Evolutionary conservation across 2,888 invertebrate genomes (phyloP).

Genomic region (Cantharis flavilabris): DNA sequence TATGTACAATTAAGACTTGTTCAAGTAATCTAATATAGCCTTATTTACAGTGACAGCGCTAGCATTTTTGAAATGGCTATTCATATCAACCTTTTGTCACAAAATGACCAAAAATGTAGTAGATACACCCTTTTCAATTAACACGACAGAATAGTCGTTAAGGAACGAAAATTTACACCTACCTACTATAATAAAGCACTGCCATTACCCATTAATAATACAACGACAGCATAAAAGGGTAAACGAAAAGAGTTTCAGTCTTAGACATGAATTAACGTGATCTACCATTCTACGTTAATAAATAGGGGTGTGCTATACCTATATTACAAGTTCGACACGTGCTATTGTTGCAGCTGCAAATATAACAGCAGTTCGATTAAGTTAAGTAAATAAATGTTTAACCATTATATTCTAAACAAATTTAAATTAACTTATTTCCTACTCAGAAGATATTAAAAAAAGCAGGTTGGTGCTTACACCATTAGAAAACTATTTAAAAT

Average conservation of each 20-base stretch:
- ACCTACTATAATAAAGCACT: background rate
- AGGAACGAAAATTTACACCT: background rate
- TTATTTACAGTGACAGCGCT: too few relatives aligned
- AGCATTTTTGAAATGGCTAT: too few relatives aligned
- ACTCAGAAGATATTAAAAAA: background rate
- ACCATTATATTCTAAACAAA: background rate
- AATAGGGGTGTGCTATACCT: slow-evolving; percentile 9
- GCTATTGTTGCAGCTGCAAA: slow-evolving; percentile 11
- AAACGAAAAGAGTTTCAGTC: background rate
- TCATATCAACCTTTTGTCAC: too few relatives aligned
- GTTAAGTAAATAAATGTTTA: slow-evolving; percentile 2
- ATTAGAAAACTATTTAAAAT: too few relatives aligned
- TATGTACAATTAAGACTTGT: too few relatives aligned
- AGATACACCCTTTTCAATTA: too few relatives aligned
- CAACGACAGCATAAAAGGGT: background rate
- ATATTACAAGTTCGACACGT: slow-evolving; percentile 7
- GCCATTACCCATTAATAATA: slow-evolving; percentile 7
- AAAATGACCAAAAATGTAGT: too few relatives aligned
- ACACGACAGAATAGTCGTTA: background rate
- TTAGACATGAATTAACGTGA: slow-evolving; percentile 8
- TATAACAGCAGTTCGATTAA: slow-evolving; percentile 6
- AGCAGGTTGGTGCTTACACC: too few relatives aligned
- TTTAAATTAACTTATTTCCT: background rate
- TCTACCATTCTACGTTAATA: slow-evolving; percentile 13
- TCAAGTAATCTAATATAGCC: too few relatives aligned